Conservation (phyloP, 2,888 invertebrate genomes). For the Cephus pygmeus region DNA sequence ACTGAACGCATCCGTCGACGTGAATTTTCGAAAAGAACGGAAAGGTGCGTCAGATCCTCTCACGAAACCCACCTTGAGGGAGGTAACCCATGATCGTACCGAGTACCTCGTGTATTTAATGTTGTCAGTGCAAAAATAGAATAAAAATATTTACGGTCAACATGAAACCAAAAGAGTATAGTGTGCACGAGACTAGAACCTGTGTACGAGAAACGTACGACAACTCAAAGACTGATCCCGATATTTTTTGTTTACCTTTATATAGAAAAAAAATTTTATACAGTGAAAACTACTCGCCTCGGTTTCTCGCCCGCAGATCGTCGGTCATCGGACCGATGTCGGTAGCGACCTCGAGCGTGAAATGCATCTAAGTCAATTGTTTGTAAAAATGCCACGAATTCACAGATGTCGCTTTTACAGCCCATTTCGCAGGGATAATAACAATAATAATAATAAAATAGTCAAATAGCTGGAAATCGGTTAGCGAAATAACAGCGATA, state of each 20-base stretch:
- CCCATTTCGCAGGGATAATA: background rate
- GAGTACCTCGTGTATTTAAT: background rate
- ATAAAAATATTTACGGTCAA: background rate
- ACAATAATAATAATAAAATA: too few species aligned
- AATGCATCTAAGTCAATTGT: background rate
- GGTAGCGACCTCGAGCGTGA: conserved; percentile 13
- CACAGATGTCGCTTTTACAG: background rate
- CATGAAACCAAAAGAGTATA: background rate
- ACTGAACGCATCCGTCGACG: background rate
- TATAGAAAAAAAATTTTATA: background rate
- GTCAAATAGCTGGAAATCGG: background rate
- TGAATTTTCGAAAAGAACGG: background rate
- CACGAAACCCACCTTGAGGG: background rate
- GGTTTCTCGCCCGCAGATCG: conserved; percentile 13
- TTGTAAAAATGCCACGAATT: background rate
- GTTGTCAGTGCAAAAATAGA: background rate
- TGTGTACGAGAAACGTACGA: too few species aligned
- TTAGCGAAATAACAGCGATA: background rate
- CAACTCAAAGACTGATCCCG: background rate
- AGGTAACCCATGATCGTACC: too few species aligned
- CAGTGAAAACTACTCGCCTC: conserved; percentile 15
- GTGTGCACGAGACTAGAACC: too few species aligned
- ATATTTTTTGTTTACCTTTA: background rate
- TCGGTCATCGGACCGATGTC: conserved; percentile 8
- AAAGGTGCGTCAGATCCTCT: background rate